Percentiles rank a stretch among this genome's conserved stretches.
phyloP scores from a whole-genome alignment of 2,797 vertebrate genomes.

The Onychomys torridus region DNA sequence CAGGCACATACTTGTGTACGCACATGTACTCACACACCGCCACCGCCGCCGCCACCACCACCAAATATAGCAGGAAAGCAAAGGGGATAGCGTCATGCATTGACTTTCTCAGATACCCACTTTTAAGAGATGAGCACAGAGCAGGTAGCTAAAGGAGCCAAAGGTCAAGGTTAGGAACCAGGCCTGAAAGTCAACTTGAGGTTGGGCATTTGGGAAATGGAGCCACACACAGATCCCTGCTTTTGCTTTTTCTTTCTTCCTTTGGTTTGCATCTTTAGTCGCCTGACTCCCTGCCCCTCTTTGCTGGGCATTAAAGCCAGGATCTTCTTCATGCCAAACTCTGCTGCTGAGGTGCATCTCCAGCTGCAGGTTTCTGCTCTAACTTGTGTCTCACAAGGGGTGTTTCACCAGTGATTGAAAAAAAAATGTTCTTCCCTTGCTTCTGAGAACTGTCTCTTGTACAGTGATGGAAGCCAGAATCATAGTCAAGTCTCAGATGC shows the following conservation, averaged over 20 bases:
- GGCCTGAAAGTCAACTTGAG: not conserved
- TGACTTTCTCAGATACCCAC: not conserved
- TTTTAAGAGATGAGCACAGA: conserved; percentile 4
- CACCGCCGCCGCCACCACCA: not conserved
- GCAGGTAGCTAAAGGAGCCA: not conserved
- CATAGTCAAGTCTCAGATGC: conserved; percentile 1
- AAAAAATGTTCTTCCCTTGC: not conserved
- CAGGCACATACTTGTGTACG: not conserved
- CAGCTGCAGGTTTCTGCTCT: not conserved
- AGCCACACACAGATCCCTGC: not conserved
- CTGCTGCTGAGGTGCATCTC: not conserved
- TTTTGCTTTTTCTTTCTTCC: not conserved
- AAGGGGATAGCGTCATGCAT: not conserved
- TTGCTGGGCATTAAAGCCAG: not conserved
- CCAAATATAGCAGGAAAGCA: not conserved
- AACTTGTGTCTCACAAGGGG: not conserved
- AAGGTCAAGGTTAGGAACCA: not conserved
- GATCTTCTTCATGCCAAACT: not conserved
- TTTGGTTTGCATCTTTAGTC: not conserved
- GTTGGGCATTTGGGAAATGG: not conserved
- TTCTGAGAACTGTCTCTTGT: not conserved
- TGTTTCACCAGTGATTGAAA: not conserved
- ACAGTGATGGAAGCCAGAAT: not conserved
- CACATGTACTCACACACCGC: not conserved
- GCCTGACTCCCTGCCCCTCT: not conserved